A percentile compares a stretch with the other conserved stretches of the same genome.
Conservation (phyloP, 37 sponge, comb jelly and placozoan species). For the Chondrosia reniformis region DNA sequence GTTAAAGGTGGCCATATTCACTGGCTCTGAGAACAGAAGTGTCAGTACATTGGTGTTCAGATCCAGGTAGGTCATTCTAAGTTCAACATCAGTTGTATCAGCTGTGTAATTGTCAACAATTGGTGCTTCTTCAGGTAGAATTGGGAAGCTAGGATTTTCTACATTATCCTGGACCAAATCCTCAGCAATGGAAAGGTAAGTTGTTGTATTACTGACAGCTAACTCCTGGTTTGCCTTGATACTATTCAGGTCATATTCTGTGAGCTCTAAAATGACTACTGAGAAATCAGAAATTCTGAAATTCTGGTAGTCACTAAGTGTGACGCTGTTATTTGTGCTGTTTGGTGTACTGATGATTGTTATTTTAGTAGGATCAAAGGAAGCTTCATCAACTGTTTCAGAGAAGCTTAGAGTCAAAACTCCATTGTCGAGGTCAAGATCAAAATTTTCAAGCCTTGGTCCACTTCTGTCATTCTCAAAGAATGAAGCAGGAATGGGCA, state of each 20-base stretch:
- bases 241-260: slow-evolving; percentile 40
- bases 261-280: slow-evolving; percentile 37
- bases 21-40: slow-evolving; percentile 78
- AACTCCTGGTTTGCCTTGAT: slow-evolving; percentile 69
- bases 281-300: slow-evolving; percentile 23
- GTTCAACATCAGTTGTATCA: slow-evolving; percentile 48
- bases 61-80: slow-evolving; percentile 61
- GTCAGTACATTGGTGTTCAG: slow-evolving; percentile 60
- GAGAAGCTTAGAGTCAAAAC: slow-evolving; percentile 63
- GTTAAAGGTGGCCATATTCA: slow-evolving; percentile 60
- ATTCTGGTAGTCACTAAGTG: slow-evolving; percentile 9
- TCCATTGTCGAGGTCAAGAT: slow-evolving; percentile 62
- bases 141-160: slow-evolving; percentile 20
- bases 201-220: slow-evolving; percentile 55
- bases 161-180: slow-evolving; percentile 48
- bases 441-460: slow-evolving; percentile 51
- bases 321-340: slow-evolving; percentile 16
- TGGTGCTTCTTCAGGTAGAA: slow-evolving; percentile 20
- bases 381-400: slow-evolving; percentile 55
- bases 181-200: slow-evolving; percentile 49
- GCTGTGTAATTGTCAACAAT: slow-evolving; percentile 43
- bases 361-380: slow-evolving; percentile 51
- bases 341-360: slow-evolving; percentile 36
- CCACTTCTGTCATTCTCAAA: slow-evolving; percentile 46
- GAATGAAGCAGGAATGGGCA: slow-evolving; percentile 18